Percentiles rank a stretch among this genome's conserved stretches.
These are phyloP conservation scores for Paraescarpia echinospica DNA, from an alignment of 1,140 invertebrate genomes.

Conservation along the genomic window DNA sequence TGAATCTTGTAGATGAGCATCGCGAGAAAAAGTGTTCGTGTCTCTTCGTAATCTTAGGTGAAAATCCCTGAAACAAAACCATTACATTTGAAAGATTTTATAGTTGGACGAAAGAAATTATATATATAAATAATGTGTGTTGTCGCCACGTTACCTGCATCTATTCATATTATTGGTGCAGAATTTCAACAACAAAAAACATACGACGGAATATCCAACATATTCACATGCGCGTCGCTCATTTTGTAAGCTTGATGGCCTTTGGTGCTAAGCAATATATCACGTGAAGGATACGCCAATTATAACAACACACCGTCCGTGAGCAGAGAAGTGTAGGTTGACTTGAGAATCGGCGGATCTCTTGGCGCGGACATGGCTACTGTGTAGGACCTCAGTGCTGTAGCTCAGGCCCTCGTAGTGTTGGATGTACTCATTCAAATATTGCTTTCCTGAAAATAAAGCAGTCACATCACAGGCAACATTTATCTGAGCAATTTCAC, in stretches of 20 bases:
- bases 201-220: too few relatives aligned
- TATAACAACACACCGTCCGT: background rate
- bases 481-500: background rate
- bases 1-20: conserved; percentile 69
- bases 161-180: too few relatives aligned
- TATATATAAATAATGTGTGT: too few relatives aligned
- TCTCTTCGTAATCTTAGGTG: conserved; percentile 81
- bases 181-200: too few relatives aligned
- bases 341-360: conserved; percentile 60
- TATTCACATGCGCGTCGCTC: too few relatives aligned
- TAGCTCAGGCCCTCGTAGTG: conserved; percentile 90
- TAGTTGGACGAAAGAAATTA: background rate
- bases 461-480: background rate
- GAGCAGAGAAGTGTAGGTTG: background rate
- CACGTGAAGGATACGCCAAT: background rate
- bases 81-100: background rate
- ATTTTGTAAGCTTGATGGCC: too few relatives aligned
- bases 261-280: too few relatives aligned
- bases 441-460: background rate
- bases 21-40: conserved; percentile 72
- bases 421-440: conserved; percentile 86
- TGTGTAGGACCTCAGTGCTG: conserved; percentile 64
- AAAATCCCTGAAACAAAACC: conserved; percentile 65
- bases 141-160: too few relatives aligned
- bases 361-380: conserved; percentile 69